Evolutionary conservation across 1,140 invertebrate species (phyloP), one percentile per base, ranked within the genome.

Genomic region (Anastrepha obliqua): DNA sequence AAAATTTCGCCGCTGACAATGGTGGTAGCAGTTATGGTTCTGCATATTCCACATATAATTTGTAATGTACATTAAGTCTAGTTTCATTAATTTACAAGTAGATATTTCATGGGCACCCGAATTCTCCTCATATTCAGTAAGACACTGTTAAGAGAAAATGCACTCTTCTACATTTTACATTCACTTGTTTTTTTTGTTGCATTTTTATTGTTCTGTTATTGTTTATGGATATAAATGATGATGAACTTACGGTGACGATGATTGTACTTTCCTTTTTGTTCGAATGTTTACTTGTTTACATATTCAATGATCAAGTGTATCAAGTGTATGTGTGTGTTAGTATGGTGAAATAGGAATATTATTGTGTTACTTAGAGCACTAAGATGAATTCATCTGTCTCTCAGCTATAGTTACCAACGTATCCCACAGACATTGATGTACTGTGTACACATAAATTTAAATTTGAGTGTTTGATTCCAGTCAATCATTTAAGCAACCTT

Each of bases 221-320:
- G 4, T 86, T 78, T 86, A 60, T 86, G 55, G 17, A 65, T 29
- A 67, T 67, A 42, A 87, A 67, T 67, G 62, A 87, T 87, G 44
- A 87, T 87, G 42, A 65, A 59, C 29, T 44, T 86, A 51, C 51
- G n/a, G 85, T 15, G 39, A 29, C 58, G 9, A 67, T 65, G 65
- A 70, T 70, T 42, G 17, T 8, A 11, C 17, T 74, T 17, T 39
- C 47, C n/a, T 74, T 9, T 44, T n/a, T 74, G 15, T 74, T 47
- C 17, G 42, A 81, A 55, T 58, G 7, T 20, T 81, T 55, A 78
- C 5, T 51, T 51, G 47, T 13, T 81, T 58, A 55, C 7, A 55
- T 55, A 55, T 81, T 55, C 17, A 15, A 47, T 51, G n/a, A 51
- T 74, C 70, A n/a, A 47, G 44, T 47, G 44, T 74, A 74, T 58